Conservation (phyloP, 2,888 invertebrate species). For the Plebejus argus region DNA sequence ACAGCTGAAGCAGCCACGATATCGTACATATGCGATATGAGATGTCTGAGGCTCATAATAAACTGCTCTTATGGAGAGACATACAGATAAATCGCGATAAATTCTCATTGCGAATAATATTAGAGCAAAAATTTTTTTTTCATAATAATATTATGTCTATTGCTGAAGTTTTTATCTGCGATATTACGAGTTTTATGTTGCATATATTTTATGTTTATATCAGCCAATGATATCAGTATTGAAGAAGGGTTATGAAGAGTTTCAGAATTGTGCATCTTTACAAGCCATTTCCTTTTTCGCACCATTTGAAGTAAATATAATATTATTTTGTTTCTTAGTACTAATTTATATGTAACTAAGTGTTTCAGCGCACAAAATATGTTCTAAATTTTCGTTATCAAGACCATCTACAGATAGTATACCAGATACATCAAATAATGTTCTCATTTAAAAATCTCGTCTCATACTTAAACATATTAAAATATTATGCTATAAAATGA, state of each 20-base stretch:
- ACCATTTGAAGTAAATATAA: not conserved
- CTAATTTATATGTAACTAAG: not conserved
- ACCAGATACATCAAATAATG: not conserved
- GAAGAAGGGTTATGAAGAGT: not conserved
- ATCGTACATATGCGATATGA: not conserved
- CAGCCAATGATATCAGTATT: not conserved
- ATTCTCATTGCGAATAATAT: not conserved
- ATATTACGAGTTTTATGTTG: not conserved
- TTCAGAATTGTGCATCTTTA: not conserved
- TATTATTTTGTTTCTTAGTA: not conserved
- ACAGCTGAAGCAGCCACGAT: not conserved
- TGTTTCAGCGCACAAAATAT: conserved; percentile 3
- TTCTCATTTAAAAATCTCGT: not conserved
- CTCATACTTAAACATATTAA: not conserved
- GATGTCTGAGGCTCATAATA: not conserved
- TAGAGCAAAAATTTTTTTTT: not conserved
- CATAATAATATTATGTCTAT: not conserved
- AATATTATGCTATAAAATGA: no score
- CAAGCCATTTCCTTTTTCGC: conserved; percentile 9
- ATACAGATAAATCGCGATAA: not conserved
- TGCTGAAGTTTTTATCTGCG: not conserved
- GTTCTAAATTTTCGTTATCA: not conserved
- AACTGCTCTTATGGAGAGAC: not conserved
- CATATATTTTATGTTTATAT: not conserved
- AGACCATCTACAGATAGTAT: no score